Percentiles rank a stretch among this genome's conserved stretches.
Evolutionary conservation across 1,140 invertebrate species (phyloP).

Genomic region (Drosophila tropicalis): DNA sequence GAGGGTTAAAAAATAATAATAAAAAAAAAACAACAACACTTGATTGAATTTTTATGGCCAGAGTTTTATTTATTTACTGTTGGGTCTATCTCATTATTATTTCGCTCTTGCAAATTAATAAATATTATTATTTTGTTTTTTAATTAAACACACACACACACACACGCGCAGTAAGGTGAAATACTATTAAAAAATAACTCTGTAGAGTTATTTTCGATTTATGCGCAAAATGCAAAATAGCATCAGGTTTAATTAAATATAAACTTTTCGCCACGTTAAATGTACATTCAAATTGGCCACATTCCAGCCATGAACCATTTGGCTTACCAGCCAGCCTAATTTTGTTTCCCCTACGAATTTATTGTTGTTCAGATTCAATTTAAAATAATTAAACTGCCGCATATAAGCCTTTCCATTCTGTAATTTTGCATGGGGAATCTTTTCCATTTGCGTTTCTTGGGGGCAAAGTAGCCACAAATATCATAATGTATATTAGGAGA

Average conservation of each 20-base stretch:
- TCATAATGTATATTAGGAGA: conserved; percentile 37
- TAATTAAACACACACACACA: conserved; percentile 2
- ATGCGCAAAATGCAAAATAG: conserved; percentile 22
- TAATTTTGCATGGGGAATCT: conserved; percentile 27
- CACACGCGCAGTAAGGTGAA: not conserved
- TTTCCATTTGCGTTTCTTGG: conserved; percentile 4
- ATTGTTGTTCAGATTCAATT: conserved; percentile 38
- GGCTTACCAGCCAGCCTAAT: conserved; percentile 6
- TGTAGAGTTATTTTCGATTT: conserved; percentile 5
- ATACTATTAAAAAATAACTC: conserved; percentile 4
- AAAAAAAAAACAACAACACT: conserved; percentile 38
- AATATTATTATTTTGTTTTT: conserved; percentile 14
- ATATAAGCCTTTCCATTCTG: conserved; percentile 51
- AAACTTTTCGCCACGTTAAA: conserved; percentile 4
- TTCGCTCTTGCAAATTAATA: conserved; percentile 10
- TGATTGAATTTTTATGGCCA: conserved; percentile 58
- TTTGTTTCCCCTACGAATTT: conserved; percentile 9
- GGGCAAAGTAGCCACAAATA: conserved; percentile 47
- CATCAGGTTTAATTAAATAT: conserved; percentile 12
- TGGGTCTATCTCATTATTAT: conserved; percentile 31
- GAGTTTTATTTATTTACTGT: conserved; percentile 44
- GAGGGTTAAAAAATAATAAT: too few relatives aligned
- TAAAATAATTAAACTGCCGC: conserved; percentile 73
- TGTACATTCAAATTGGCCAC: conserved; percentile 32
- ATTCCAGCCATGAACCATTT: conserved; percentile 25